Percentiles rank a stretch among this genome's conserved stretches.
Conservation (phyloP, 1,140 invertebrate species). For the Zaprionus tsacasi region DNA sequence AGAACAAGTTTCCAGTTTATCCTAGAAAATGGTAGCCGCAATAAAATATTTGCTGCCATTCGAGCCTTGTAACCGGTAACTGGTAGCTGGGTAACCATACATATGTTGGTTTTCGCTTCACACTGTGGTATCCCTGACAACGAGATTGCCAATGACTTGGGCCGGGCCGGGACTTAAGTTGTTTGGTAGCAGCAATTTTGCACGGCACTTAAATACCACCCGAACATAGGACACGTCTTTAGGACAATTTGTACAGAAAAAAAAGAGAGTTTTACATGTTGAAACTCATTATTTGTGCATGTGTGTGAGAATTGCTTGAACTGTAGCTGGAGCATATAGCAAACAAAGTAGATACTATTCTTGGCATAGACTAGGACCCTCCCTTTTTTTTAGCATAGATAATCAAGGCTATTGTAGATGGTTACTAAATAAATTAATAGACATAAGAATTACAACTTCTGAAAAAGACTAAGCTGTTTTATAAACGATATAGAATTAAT, state of each 20-base stretch:
- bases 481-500: neutral
- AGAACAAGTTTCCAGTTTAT: neutral
- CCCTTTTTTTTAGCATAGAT: neutral
- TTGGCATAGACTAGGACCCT: neutral
- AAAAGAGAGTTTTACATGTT: conserved; percentile 3
- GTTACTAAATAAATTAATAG: neutral
- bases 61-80: conserved; percentile 7
- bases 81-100: conserved; percentile 12
- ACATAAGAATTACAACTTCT: neutral
- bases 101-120: conserved; percentile 6
- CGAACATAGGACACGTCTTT: conserved; percentile 10
- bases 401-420: neutral
- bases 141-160: conserved; percentile 7
- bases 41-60: conserved; percentile 9
- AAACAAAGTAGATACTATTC: conserved; percentile 1
- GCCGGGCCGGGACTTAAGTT: neutral
- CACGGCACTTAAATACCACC: conserved; percentile 6
- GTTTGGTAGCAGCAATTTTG: conserved; percentile 7
- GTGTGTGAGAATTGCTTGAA: neutral
- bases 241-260: conserved; percentile 2
- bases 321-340: neutral
- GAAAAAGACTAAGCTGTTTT: neutral
- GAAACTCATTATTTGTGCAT: conserved; percentile 1
- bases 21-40: conserved; percentile 2
- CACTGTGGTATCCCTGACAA: conserved; percentile 9